Conservation (phyloP, 2,888 invertebrate genomes). For the Netelia inedita region DNA sequence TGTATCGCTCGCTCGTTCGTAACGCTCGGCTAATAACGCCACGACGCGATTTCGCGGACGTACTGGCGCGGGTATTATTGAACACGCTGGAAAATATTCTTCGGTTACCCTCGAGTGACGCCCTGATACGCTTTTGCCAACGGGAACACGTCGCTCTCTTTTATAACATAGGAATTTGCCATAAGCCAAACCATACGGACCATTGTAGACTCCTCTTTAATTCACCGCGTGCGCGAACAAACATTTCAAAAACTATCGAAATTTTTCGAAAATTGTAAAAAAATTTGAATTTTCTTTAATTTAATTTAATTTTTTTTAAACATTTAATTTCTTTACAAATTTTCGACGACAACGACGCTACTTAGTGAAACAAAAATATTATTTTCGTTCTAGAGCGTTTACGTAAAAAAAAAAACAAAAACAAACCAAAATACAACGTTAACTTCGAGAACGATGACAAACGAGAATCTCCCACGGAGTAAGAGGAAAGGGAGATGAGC, state of each 20-base stretch:
- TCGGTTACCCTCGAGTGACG: constrained; percentile 58
- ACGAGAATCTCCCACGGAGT: constrained; percentile 40
- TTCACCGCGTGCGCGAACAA: constrained; percentile 43
- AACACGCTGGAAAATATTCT: constrained; percentile 66
- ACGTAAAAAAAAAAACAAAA: constrained; percentile 25
- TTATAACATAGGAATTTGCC: neutral
- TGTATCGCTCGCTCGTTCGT: constrained; percentile 36
- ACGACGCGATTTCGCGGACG: constrained; percentile 24
- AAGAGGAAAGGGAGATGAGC: constrained; percentile 57
- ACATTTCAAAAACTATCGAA: no score
- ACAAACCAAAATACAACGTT: constrained; percentile 18
- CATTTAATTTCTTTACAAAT: no score
- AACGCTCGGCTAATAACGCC: constrained; percentile 26
- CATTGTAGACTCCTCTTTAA: constrained; percentile 61
- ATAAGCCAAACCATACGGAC: constrained; percentile 54
- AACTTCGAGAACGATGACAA: constrained; percentile 49
- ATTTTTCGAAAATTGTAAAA: neutral
- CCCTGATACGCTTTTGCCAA: constrained; percentile 47
- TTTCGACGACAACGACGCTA: no score
- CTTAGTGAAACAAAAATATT: neutral
- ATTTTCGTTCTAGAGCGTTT: neutral
- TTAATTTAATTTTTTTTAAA: neutral
- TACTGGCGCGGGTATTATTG: constrained; percentile 43
- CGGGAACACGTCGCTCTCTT: constrained; percentile 14
- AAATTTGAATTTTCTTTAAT: neutral